Conservation (phyloP, 1,140 invertebrate genomes). For the Aphaenogaster floridana region DNA sequence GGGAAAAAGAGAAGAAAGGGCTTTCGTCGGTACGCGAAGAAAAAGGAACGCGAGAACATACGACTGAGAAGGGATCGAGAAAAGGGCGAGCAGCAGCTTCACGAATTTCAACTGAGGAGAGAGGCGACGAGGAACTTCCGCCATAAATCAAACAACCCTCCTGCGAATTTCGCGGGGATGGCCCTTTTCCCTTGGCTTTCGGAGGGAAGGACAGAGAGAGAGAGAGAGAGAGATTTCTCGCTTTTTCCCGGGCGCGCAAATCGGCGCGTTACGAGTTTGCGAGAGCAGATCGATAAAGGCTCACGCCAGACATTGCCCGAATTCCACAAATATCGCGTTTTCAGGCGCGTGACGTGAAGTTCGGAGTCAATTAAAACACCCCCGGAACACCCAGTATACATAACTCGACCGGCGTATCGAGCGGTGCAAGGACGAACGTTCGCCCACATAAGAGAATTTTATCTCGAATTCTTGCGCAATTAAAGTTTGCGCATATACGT, state of each 20-base stretch:
- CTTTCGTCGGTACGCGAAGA: not conserved
- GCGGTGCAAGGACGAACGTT: not conserved
- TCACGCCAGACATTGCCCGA: slow-evolving; percentile 60
- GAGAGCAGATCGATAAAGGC: slow-evolving; percentile 71
- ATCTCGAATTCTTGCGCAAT: slow-evolving; percentile 32
- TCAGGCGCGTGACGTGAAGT: slow-evolving; percentile 25
- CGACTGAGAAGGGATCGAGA: slow-evolving; percentile 45
- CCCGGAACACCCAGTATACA: slow-evolving; percentile 38
- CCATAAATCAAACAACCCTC: slow-evolving; percentile 79
- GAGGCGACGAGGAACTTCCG: slow-evolving; percentile 55
- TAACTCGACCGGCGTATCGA: slow-evolving; percentile 7
- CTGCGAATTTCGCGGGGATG: slow-evolving; percentile 70
- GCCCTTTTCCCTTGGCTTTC: slow-evolving; percentile 33
- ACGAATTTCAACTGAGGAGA: slow-evolving; percentile 65
- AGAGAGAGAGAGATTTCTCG: slow-evolving; percentile 39
- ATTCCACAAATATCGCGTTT: slow-evolving; percentile 70
- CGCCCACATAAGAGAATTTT: not conserved
- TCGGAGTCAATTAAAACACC: slow-evolving; percentile 63
- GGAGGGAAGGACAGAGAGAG: not conserved
- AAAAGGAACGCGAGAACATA: slow-evolving; percentile 41
- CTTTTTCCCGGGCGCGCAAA: slow-evolving; percentile 65
- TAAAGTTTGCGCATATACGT: not conserved
- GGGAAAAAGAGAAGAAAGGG: not conserved
- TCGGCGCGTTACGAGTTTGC: slow-evolving; percentile 59
- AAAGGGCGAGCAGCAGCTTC: slow-evolving; percentile 54